Percentiles rank a stretch among this genome's conserved stretches.
These are phyloP conservation scores for Dilophus febrilis DNA, from an alignment of 2,888 invertebrate species.

Conservation along the genomic window DNA sequence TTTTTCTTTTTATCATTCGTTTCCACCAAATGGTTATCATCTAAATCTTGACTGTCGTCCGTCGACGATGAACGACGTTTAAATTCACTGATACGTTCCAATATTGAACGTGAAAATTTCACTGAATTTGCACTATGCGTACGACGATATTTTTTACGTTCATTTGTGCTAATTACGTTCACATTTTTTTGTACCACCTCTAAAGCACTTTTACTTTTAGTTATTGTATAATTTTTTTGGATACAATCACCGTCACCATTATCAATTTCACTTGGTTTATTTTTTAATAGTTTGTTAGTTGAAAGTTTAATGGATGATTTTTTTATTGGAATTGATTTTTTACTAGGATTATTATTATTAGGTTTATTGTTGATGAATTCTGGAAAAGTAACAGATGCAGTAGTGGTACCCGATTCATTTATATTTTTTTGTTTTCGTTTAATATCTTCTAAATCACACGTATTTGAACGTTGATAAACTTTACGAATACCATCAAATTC, in stretches of 20 bases:
- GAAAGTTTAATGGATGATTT: too few species aligned
- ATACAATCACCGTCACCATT: background rate
- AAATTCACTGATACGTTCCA: conserved; percentile 25
- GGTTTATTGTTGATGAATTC: too few species aligned
- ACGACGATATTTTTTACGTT: conserved; percentile 24
- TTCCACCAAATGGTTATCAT: background rate
- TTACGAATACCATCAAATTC: conserved; percentile 8
- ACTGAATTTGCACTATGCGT: conserved; percentile 19
- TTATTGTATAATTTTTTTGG: background rate
- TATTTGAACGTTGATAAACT: too few species aligned
- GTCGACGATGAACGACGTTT: conserved; percentile 23
- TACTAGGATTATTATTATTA: too few species aligned
- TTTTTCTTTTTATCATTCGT: too few species aligned
- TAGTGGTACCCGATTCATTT: too few species aligned
- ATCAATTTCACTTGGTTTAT: too few species aligned
- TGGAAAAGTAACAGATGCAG: too few species aligned
- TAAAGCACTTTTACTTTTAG: conserved; percentile 11
- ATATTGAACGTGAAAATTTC: conserved; percentile 20
- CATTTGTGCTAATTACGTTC: conserved; percentile 12
- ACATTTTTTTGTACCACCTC: conserved; percentile 6
- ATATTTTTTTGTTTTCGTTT: too few species aligned
- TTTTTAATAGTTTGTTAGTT: too few species aligned
- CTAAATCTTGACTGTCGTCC: background rate
- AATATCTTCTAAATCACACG: too few species aligned
- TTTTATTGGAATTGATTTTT: too few species aligned